Evolutionary conservation across 2,797 vertebrate genomes (phyloP).

Genomic region (Setipinna tenuifilis): DNA sequence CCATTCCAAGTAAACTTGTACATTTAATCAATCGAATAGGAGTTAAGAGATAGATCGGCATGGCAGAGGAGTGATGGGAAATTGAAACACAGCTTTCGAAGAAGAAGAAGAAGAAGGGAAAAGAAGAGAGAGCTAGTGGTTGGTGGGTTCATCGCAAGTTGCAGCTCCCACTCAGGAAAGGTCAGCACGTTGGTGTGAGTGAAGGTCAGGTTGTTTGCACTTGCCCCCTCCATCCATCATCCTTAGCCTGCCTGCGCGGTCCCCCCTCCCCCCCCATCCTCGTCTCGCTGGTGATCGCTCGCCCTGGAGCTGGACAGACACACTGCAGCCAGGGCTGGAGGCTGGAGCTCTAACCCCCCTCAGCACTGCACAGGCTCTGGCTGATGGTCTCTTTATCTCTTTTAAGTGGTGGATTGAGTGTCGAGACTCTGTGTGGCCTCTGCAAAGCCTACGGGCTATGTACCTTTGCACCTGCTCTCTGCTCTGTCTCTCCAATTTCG

Average conservation of each 20-base stretch:
- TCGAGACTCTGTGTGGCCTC: background rate
- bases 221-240: conserved; percentile 14
- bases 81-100: background rate
- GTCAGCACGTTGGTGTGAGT: conserved; percentile 8
- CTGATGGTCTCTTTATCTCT: conserved; percentile 5
- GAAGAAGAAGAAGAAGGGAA: background rate
- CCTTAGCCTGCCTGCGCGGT: background rate
- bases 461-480: background rate
- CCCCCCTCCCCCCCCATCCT: background rate
- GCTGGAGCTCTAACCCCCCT: background rate
- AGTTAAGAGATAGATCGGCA: background rate
- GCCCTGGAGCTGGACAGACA: background rate
- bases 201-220: conserved; percentile 5
- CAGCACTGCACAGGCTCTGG: background rate
- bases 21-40: background rate
- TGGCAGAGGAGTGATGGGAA: background rate
- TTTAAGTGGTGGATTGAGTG: background rate
- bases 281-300: background rate
- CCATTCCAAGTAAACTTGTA: background rate
- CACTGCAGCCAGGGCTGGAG: background rate
- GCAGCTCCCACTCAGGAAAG: background rate
- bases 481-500: background rate
- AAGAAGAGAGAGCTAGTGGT: background rate
- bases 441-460: background rate
- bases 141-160: background rate